Percentiles rank a stretch among this genome's conserved stretches.
Evolutionary conservation across 2,888 invertebrate genomes (phyloP).

Genomic region (Corbicula japonica): DNA sequence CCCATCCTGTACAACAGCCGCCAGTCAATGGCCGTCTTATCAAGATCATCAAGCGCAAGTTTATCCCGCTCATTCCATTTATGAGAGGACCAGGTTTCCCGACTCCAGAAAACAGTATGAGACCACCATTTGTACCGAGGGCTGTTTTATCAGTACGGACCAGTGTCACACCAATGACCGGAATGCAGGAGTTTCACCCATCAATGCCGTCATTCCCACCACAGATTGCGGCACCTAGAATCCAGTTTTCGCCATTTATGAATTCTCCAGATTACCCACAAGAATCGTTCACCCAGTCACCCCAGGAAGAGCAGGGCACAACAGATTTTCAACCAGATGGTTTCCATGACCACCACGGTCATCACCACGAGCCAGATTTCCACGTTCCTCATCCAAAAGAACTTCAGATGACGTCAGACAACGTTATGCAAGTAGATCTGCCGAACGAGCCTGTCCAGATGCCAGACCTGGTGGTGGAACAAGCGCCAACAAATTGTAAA

Average conservation of each 20-base stretch:
- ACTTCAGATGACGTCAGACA: constrained; percentile 10
- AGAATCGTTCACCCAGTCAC: not conserved
- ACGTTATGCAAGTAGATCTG: constrained; percentile 44
- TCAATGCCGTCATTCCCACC: constrained; percentile 10
- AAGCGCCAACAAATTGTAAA: constrained; percentile 47
- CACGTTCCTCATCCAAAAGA: constrained; percentile 1
- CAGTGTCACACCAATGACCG: constrained; percentile 3
- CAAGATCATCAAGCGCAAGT: constrained; percentile 22
- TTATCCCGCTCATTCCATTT: constrained; percentile 25
- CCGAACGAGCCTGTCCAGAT: constrained; percentile 56
- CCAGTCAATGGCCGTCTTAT: constrained; percentile 33
- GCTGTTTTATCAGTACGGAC: constrained; percentile 38
- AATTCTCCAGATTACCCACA: not conserved
- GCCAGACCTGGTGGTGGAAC: constrained; percentile 56
- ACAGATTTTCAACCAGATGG: constrained; percentile 13
- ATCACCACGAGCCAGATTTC: constrained; percentile 15
- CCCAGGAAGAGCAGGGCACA: not conserved
- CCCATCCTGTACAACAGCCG: constrained; percentile 42
- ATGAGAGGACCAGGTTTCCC: constrained; percentile 7
- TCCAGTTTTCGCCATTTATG: not conserved
- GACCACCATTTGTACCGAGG: constrained; percentile 16
- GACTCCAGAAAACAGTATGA: not conserved
- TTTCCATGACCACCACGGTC: not conserved
- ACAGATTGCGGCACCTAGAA: not conserved
- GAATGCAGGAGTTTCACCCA: constrained; percentile 42